Base-by-base conservation (phyloP, 2,888 invertebrate genomes). In the Ichneumon xanthorius region DNA sequence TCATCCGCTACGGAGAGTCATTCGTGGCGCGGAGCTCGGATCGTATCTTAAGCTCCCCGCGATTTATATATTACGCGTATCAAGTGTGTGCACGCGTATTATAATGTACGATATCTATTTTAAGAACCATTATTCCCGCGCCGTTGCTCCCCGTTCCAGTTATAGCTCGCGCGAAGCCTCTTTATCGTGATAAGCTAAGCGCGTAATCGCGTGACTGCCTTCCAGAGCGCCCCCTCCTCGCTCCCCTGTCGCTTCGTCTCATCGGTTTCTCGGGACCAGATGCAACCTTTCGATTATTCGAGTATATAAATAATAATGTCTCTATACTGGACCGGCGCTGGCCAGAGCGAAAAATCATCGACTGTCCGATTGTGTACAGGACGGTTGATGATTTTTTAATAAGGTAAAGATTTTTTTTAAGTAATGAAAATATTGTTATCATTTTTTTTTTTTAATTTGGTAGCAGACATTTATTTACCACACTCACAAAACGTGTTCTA, bases 91-190 rank as follows among this genome's bases (percentile, higher is more conserved):
- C 19, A 16, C 48, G 19, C 16, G 33, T 33, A 53, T 11, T 53
- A 53, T 30, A 72, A 30, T 7, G 19, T 16, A 33, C 33, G 55
- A 78, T 65, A 65, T 72, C 81, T 85, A 85, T 85, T 81, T 85
- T 85, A 81, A 85, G 81, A 78, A 14, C 61, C 63, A 81, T 85
- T 77, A 79, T 84, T 81, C 81, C 68, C 73, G 75, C 78, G 65
- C 75, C 81, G 81, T 82, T 81, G 78, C 81, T 81, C 73, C 63
- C 70, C 22, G 75, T 85, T 81, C 81, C 78, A 70, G 63, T 81
- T 85, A 81, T 85, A 85, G 84, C 67, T 33, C 77, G 65, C 45
- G 53, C 82, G 37, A 53, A 73, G 78, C 63, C 67, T 70, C 78
- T 65, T 81, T 81, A 85, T 85, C 84, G 68, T 48, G 81, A 78